Evolutionary conservation across 92 coral and sea anemone species (phyloP).

Genomic region (Ricordea florida): DNA sequence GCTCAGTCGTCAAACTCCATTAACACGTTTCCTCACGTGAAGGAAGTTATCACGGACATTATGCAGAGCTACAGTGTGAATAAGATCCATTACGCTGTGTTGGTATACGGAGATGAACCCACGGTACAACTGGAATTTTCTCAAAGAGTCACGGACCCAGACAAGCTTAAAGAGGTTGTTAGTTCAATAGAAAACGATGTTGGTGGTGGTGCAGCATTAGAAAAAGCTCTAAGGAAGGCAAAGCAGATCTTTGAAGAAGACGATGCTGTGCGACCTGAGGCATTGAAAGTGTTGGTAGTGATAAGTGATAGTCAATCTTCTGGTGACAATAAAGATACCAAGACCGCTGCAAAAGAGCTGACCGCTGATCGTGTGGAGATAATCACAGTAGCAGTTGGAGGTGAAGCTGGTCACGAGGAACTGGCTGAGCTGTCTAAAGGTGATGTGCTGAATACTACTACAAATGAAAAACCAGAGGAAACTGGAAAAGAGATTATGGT

Average conservation of each 20-base stretch:
- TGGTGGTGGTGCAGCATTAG: slow-evolving; percentile 66
- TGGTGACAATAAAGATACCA: slow-evolving; percentile 36
- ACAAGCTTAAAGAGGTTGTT: slow-evolving; percentile 29
- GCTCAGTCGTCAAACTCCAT: slow-evolving; percentile 61
- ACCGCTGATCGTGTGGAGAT: slow-evolving; percentile 33
- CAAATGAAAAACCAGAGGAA: slow-evolving; percentile 43
- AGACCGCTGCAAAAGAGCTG: slow-evolving; percentile 36
- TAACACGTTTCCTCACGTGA: slow-evolving; percentile 57
- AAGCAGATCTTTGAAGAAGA: slow-evolving; percentile 53
- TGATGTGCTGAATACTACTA: slow-evolving; percentile 51
- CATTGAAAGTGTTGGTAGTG: slow-evolving; percentile 67
- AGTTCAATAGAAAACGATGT: slow-evolving; percentile 36
- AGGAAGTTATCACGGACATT: slow-evolving; percentile 60
- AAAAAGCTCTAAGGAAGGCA: slow-evolving; percentile 68
- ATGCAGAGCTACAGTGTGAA: slow-evolving; percentile 72
- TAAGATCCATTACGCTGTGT: slow-evolving; percentile 75
- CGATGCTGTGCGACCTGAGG: slow-evolving; percentile 71
- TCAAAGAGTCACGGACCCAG: slow-evolving; percentile 61
- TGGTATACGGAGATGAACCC: slow-evolving; percentile 73
- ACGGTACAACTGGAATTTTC: slow-evolving; percentile 61
- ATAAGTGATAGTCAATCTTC: slow-evolving; percentile 64
- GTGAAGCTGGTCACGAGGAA: slow-evolving; percentile 42
- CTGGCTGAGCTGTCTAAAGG: slow-evolving; percentile 35
- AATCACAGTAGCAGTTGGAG: slow-evolving; percentile 74
- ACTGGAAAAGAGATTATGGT: slow-evolving; percentile 58